Conservation (phyloP, 2,797 vertebrate species). For the Amblyraja radiata region DNA sequence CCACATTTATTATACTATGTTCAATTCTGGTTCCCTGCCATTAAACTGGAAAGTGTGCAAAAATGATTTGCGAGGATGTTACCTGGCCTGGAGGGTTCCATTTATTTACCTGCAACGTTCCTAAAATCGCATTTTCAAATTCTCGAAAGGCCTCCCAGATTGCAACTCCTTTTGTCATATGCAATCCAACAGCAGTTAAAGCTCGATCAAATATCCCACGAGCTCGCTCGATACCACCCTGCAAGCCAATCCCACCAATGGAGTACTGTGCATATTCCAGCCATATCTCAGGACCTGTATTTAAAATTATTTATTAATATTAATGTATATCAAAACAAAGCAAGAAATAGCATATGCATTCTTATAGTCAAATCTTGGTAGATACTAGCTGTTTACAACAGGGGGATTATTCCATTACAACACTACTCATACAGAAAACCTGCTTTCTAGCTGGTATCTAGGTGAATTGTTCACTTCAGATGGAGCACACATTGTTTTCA, state of each 20-base stretch:
- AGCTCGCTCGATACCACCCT: constrained; percentile 81
- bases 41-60: no score
- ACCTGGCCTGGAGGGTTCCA: no score
- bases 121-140: constrained; percentile 87
- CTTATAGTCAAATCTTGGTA: not conserved
- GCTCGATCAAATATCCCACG: constrained; percentile 84
- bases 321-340: not conserved
- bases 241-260: constrained; percentile 84
- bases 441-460: not conserved
- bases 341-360: not conserved
- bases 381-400: no score
- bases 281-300: constrained; percentile 90
- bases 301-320: not conserved
- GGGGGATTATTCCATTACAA: no score
- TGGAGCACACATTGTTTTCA: not conserved
- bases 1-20: no score
- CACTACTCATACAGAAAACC: not conserved
- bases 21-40: no score
- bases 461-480: not conserved
- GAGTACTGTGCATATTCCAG: constrained; percentile 92
- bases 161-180: constrained; percentile 81
- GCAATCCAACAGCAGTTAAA: constrained; percentile 80
- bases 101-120: constrained; percentile 76
- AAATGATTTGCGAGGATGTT: no score
- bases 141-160: constrained; percentile 93